phyloP scores from a whole-genome alignment of 2,113 vertebrate genomes.

The Conger conger region DNA sequence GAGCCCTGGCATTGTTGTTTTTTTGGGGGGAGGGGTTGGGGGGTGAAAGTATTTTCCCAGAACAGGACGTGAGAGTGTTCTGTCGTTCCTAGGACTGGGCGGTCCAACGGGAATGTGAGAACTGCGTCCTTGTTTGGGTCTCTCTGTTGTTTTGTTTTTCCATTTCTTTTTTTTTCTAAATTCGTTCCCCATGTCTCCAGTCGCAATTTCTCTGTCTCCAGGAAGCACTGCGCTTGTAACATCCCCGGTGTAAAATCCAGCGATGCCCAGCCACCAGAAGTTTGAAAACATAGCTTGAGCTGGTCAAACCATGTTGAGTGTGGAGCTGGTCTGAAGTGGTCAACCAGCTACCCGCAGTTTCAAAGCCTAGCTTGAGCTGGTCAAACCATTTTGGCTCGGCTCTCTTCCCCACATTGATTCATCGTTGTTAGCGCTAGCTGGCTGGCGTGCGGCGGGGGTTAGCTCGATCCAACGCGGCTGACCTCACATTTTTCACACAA shows the following conservation, averaged over 20 bases:
- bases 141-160: background rate
- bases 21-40: background rate
- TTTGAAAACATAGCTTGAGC: too few species aligned
- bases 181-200: conserved; percentile 48
- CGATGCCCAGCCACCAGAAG: too few species aligned
- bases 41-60: conserved; percentile 60
- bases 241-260: background rate
- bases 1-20: conserved; percentile 50
- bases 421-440: conserved; percentile 17
- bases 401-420: background rate
- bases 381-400: too few species aligned
- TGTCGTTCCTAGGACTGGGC: conserved; percentile 16
- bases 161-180: background rate
- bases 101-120: background rate
- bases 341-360: too few species aligned
- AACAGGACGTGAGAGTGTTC: conserved; percentile 44
- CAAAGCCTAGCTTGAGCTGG: too few species aligned
- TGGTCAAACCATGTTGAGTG: too few species aligned
- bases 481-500: conserved; percentile 5
- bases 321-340: too few species aligned
- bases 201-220: conserved; percentile 29
- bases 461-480: background rate
- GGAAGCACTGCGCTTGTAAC: conserved; percentile 1
- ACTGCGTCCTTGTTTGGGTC: background rate
- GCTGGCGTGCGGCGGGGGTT: conserved; percentile 6